Evolutionary conservation across 2,888 invertebrate species (phyloP), one percentile per base, ranked within the genome.

Genomic region (Spodoptera picta): DNA sequence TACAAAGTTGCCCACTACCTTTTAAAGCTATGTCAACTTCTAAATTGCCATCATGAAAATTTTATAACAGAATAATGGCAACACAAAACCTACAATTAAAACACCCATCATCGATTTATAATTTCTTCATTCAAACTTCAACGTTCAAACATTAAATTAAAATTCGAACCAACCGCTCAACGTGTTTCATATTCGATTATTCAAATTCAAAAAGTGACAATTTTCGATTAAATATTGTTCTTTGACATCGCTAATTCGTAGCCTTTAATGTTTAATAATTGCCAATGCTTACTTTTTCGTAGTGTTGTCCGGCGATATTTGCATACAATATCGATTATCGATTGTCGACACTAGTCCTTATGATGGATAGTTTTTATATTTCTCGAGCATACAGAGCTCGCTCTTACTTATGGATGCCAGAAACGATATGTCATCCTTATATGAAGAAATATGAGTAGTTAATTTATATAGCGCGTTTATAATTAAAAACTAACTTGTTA

Each of bases 241-340:
- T 77, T 56, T 71, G 56, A 57, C 54, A 27, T 49, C 51, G 46
- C 63, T 69, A 75, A 71, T 71, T 71, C 77, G 63, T 64, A 65
- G 67, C 65, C 47, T 59, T 66, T 58, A 70, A 65, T 55, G 65
- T 50, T 52, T 69, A 72, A 73, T 64, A 72, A 73, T 64, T 49
- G 69, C 59, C 65, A 56, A 59, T 53, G 51, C 44, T 24, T 56
- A 56, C 62, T 67, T 75, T 70, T 71, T 69, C 45, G 56, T 77
- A 65, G 66, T 63, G 69, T 56, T 76, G 76, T 65, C 48, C 24
- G 49, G 50, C 65, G 9, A n/a, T 56, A 77, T 83, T 83, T 77
- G 70, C 79, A 83, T 82, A 75, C 59, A 76, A 80, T 76, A 60
- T 81, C 80, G 82, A 81, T 79, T 78, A 83, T 78, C 60, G 73